Base-by-base conservation (phyloP, 2,888 invertebrate species). In the Pterostichus niger region DNA sequence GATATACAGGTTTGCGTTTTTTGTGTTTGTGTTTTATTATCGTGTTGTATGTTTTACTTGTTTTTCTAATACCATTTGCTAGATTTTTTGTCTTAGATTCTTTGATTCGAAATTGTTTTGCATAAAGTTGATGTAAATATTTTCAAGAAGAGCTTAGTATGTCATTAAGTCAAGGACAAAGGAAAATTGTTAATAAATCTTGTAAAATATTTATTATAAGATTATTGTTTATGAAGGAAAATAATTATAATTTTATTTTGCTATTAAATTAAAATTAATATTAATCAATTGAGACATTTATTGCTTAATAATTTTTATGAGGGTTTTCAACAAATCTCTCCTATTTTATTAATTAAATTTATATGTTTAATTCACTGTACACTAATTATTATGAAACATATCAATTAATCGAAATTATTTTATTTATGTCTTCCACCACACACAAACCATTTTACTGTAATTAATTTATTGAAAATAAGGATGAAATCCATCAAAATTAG, bases 121-220 rank as follows among this genome's bases (percentile, higher is more conserved):
- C 76, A 76, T 76, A 76, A n/a, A 49, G 15, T 56, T 17, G 49
- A 56, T 52, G 56, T 76, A 76, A 56, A 54, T 35, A 56, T 49
- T 56, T 56, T 76, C 52, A 75, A 75, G 77, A 59, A 35, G 54
- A 78, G 40, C 44, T 78, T 56, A 61, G 78, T 78, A 78, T 78
- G 78, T 59, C 78, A 78, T 78, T 78, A 46, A 78, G 78, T 78
- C 78, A 78, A 78, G 78, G 78, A 15, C 61, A 40, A 10, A 44
- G 46, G 44, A 71, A 71, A 71, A 76, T 76, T 44, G 35, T 59
- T 46, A 46, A 59, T 61, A 59, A 56, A 78, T 44, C 35, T 78
- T 78, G 17, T 44, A 59, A 61, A 46, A 56, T 77, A 54, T 77
- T 35, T 54, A 52, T 49, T 35, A 13, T 71, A 35, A 35, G 17